Evolutionary conservation across 2,113 vertebrate species (phyloP).

Genomic region (Paraplagusia blochii): DNA sequence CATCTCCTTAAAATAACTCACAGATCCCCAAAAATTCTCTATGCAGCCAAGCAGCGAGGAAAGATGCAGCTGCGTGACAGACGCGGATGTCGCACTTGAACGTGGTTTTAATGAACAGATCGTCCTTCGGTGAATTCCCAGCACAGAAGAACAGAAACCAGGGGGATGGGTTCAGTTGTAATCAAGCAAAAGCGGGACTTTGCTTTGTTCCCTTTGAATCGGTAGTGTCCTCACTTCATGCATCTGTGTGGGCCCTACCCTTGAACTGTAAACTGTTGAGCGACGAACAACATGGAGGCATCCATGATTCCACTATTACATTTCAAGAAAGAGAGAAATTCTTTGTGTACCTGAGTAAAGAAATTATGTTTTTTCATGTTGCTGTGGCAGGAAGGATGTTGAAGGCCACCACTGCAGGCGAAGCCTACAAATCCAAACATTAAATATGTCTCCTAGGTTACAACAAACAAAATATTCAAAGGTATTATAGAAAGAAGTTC

Average conservation of each 20-base stretch:
- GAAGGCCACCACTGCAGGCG: slow-evolving; percentile 57
- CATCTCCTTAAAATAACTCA: too few species aligned
- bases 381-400: slow-evolving; percentile 41
- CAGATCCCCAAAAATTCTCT: too few species aligned
- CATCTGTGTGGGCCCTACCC: slow-evolving; percentile 51
- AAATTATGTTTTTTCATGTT: slow-evolving; percentile 60
- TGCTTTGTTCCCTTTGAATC: slow-evolving; percentile 50
- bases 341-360: slow-evolving; percentile 58
- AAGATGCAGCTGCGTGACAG: slow-evolving; percentile 7
- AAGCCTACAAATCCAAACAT: slow-evolving; percentile 50
- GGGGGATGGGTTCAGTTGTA: slow-evolving; percentile 22
- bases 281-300: slow-evolving; percentile 8
- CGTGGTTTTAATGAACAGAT: slow-evolving; percentile 5
- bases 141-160: slow-evolving; percentile 20
- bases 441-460: slow-evolving; percentile 43
- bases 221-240: slow-evolving; percentile 41
- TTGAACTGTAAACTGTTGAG: slow-evolving; percentile 52
- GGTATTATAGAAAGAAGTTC: slow-evolving; percentile 30
- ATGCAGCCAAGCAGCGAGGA: background rate
- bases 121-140: slow-evolving; percentile 14
- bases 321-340: slow-evolving; percentile 29
- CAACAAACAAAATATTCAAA: slow-evolving; percentile 43
- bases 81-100: slow-evolving; percentile 10
- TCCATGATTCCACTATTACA: slow-evolving; percentile 38
- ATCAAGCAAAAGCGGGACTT: slow-evolving; percentile 34